These are phyloP conservation scores for Equus quagga DNA, from an alignment of 2,113 vertebrate genomes.

Conservation along the genomic window DNA sequence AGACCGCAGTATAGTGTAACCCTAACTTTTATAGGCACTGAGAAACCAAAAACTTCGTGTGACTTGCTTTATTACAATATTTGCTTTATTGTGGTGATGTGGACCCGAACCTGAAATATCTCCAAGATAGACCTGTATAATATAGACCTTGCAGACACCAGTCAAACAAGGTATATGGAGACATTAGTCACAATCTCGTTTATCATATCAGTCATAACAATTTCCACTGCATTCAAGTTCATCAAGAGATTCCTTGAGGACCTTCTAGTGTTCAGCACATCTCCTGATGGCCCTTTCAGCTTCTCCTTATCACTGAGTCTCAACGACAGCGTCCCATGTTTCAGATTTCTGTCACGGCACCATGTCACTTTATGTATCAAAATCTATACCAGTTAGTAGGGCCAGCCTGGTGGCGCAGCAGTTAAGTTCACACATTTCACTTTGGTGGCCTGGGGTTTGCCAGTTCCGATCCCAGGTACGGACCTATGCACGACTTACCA, in stretches of 20 bases:
- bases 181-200: not conserved
- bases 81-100: too few species aligned
- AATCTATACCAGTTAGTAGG: not conserved
- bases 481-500: too few species aligned
- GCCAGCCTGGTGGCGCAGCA: too few species aligned
- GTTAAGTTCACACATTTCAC: too few species aligned
- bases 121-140: too few species aligned
- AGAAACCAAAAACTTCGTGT: too few species aligned
- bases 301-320: not conserved
- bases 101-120: too few species aligned
- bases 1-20: too few species aligned
- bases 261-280: not conserved
- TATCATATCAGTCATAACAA: not conserved
- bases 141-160: not conserved
- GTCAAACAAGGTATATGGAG: not conserved
- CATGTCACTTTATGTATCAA: not conserved
- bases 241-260: not conserved
- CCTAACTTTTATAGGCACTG: too few species aligned
- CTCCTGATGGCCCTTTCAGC: not conserved
- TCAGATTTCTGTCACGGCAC: not conserved
- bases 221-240: not conserved
- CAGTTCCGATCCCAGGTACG: too few species aligned
- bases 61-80: too few species aligned
- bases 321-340: not conserved
- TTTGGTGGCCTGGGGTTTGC: too few species aligned